Percentiles rank a stretch among this genome's conserved stretches.
Evolutionary conservation across 1,140 invertebrate species (phyloP).

Genomic region (Ridgeia piscesae): DNA sequence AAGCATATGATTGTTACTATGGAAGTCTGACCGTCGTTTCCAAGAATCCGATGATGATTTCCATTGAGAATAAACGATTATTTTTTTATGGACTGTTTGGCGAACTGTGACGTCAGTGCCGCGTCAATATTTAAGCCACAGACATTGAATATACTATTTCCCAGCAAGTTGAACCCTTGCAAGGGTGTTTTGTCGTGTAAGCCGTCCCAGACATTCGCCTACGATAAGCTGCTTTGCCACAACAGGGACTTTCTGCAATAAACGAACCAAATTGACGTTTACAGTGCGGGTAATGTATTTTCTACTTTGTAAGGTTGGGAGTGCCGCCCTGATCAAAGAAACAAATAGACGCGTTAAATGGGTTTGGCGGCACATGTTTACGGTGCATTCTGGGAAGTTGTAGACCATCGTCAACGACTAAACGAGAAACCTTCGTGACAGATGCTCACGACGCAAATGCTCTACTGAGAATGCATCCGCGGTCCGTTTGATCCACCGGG

Average conservation of each 20-base stretch:
- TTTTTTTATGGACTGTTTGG: neutral
- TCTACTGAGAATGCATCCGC: no score
- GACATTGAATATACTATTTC: neutral
- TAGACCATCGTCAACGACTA: neutral
- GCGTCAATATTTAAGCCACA: neutral
- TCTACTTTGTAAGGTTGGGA: neutral
- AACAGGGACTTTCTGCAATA: neutral
- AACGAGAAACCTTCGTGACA: no score
- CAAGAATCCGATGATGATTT: neutral
- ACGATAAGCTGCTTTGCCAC: neutral
- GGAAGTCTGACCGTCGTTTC: neutral
- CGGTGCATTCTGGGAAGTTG: neutral
- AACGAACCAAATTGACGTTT: neutral
- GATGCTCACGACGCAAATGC: no score
- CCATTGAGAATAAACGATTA: neutral
- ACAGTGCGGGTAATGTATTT: neutral
- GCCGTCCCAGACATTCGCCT: neutral
- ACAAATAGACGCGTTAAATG: neutral
- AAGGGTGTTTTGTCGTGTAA: neutral
- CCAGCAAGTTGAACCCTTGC: neutral
- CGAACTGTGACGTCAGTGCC: neutral
- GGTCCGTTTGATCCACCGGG: neutral
- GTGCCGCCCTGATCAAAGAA: neutral
- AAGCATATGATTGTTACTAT: neutral
- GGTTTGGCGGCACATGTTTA: neutral